These are phyloP conservation scores for Chiloscyllium punctatum DNA, from an alignment of 2,797 vertebrate species.

Conservation along the genomic window DNA sequence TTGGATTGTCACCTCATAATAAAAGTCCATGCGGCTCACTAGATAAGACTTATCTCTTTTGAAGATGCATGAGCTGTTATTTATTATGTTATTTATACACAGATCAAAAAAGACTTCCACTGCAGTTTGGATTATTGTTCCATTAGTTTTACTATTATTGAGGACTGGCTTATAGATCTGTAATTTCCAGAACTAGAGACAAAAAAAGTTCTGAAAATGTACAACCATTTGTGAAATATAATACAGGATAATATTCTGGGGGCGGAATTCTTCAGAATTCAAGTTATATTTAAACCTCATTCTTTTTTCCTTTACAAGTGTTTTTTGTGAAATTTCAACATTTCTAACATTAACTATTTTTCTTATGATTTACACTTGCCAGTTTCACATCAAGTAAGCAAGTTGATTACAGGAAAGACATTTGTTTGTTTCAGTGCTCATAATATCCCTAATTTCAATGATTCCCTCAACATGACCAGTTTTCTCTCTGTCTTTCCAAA, in stretches of 20 bases:
- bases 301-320: not conserved
- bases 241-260: too few species aligned
- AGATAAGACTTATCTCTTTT: not conserved
- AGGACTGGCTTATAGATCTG: not conserved
- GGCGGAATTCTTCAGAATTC: not conserved
- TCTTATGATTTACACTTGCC: not conserved
- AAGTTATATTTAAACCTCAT: not conserved
- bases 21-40: not conserved
- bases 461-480: not conserved
- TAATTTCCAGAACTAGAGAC: not conserved
- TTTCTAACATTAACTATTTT: not conserved
- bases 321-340: not conserved
- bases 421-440: not conserved
- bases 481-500: not conserved
- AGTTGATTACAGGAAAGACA: not conserved
- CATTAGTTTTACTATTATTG: conserved; percentile 17
- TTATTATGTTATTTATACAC: not conserved
- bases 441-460: not conserved
- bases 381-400: not conserved
- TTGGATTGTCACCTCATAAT: not conserved
- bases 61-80: not conserved
- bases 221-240: not conserved
- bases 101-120: not conserved
- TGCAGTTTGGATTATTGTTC: not conserved
- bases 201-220: conserved; percentile 16